Conservation (phyloP, 2,797 vertebrate genomes). For the Platalea minor region DNA sequence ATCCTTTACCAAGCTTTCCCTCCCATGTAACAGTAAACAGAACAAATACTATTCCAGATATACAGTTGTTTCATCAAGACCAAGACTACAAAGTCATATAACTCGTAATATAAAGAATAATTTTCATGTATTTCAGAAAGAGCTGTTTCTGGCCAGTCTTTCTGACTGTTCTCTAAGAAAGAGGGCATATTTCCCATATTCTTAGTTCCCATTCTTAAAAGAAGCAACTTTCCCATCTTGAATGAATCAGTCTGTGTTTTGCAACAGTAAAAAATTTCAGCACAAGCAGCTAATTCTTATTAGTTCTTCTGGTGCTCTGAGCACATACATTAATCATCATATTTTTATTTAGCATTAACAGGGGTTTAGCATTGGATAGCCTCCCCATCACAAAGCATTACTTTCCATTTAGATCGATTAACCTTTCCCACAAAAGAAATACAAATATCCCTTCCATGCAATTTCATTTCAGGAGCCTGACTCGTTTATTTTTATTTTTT, state of each 20-base stretch:
- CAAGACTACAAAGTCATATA: background rate
- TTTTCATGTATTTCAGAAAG: background rate
- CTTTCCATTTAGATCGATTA: background rate
- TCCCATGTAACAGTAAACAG: background rate
- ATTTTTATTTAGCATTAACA: background rate
- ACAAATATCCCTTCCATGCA: background rate
- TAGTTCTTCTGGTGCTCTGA: background rate
- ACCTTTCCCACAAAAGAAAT: background rate
- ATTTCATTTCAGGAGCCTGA: background rate
- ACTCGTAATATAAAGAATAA: background rate
- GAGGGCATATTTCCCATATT: background rate
- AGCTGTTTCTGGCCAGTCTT: background rate
- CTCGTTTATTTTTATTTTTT: background rate
- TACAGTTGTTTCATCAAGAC: background rate
- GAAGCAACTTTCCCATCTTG: background rate
- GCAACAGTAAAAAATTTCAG: background rate
- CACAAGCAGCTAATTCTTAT: background rate
- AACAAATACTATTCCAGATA: background rate
- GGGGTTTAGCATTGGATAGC: background rate
- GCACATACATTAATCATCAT: background rate
- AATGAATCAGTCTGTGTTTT: background rate
- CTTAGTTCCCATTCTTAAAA: background rate
- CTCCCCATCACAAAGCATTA: background rate
- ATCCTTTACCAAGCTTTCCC: background rate
- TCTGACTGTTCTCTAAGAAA: background rate